Evolutionary conservation across 2,888 invertebrate genomes (phyloP), one percentile per base, ranked within the genome.

Genomic region (Cataglyphis livida): DNA sequence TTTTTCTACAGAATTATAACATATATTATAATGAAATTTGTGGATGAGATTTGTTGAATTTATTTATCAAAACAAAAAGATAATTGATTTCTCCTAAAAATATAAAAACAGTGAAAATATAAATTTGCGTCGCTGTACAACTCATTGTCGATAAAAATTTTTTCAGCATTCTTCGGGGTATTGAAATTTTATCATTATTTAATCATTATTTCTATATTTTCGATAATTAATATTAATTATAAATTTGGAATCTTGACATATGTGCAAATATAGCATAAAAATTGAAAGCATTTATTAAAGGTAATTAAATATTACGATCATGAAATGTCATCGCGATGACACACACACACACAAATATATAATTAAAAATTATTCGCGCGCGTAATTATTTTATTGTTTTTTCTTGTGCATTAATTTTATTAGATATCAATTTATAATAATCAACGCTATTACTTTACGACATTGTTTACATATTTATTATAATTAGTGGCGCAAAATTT

Each of bases 401-500:
- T 3, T 54, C 18, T 66, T 15, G 4, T 32, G 44, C 6, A 1
- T 57, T 12, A 44, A 70, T 59, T 44, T 59, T 59, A 73, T 57
- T 73, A 32, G 35, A 7, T 59, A 51, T n/a, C 51, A 51, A 51
- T 51, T 51, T 51, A 32, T 25, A 59, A 73, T 32, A 32, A 79
- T 44, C 7, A 73, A 78, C 3, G 12, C 28, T 66, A 44, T 70
- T 78, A 44, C 32, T 71, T 78, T 18, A 35, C 6, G 7, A 35
- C 51, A 48, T 48, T 54, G 57, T 70, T 59, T 18, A 48, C 51
- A 57, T 78, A 71, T 59, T 71, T 79, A 44, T n/a, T 2, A 25
- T 79, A 71, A 73, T 71, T 79, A 71, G 59, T 12, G 25, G 18
- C 5, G 21, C 59, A 48, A 79, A 59, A 73, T 61, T 71, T 79